Evolutionary conservation across 1,140 invertebrate genomes (phyloP).

Genomic region (Drosophila chauvacae): DNA sequence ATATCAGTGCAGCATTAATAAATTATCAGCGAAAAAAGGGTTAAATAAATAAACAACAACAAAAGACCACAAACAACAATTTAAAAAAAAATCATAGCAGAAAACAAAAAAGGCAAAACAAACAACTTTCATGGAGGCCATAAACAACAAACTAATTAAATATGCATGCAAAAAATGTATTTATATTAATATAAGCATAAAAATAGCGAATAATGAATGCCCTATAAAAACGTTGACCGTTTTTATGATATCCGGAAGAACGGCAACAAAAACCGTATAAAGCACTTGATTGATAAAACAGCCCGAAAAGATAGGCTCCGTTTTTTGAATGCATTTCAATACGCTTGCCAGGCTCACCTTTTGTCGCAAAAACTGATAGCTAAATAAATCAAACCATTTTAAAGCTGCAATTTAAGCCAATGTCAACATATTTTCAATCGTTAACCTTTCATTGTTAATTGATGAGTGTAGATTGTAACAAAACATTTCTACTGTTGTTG

Average conservation of each 20-base stretch:
- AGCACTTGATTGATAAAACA: slow-evolving; percentile 23
- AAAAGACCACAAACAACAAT: slow-evolving; percentile 47
- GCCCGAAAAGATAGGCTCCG: slow-evolving; percentile 1
- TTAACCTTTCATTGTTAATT: slow-evolving; percentile 4
- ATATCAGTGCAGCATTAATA: slow-evolving; percentile 76
- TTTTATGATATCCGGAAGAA: neutral
- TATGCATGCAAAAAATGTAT: slow-evolving; percentile 45
- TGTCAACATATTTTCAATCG: neutral
- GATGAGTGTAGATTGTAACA: neutral
- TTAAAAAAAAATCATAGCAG: slow-evolving; percentile 17
- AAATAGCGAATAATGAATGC: slow-evolving; percentile 32
- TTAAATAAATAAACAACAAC: slow-evolving; percentile 71
- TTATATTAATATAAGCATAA: slow-evolving; percentile 36
- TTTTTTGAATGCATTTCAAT: slow-evolving; percentile 1
- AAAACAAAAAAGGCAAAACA: slow-evolving; percentile 40
- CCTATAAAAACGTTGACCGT: slow-evolving; percentile 17
- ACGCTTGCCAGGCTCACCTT: neutral
- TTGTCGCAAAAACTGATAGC: slow-evolving; percentile 8
- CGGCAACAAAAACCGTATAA: slow-evolving; percentile 5
- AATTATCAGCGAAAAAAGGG: slow-evolving; percentile 56
- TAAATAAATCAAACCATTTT: slow-evolving; percentile 2
- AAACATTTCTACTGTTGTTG: neutral
- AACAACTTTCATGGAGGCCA: slow-evolving; percentile 45
- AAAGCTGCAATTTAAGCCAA: slow-evolving; percentile 8
- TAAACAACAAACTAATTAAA: slow-evolving; percentile 79